phyloP scores from a whole-genome alignment of 2,113 vertebrate genomes.

The Neodon shergylaensis region DNA sequence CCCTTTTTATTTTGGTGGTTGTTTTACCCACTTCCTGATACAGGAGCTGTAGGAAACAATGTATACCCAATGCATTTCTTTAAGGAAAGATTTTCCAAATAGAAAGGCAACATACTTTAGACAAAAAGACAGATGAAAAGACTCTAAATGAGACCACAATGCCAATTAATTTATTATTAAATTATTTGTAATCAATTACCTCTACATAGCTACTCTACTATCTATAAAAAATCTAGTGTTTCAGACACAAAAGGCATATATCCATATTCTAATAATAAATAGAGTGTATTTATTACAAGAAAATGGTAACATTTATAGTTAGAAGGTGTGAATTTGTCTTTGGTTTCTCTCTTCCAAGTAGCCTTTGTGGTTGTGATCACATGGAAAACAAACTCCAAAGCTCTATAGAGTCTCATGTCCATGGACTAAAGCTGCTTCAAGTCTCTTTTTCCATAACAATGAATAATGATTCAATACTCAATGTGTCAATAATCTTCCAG shows the following conservation, averaged over 20 bases:
- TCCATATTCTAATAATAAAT: constrained; percentile 20
- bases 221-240: background rate
- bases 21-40: background rate
- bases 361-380: background rate
- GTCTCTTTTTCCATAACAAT: background rate
- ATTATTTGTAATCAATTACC: constrained; percentile 2
- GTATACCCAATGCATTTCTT: background rate
- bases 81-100: background rate
- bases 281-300: background rate
- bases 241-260: background rate
- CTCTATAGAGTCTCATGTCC: background rate
- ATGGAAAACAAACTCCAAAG: constrained; percentile 12
- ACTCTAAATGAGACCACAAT: background rate
- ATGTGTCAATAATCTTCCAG: constrained; percentile 32
- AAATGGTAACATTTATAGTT: constrained; percentile 31
- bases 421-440: background rate
- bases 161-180: constrained; percentile 5
- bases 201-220: background rate
- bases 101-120: background rate
- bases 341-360: background rate
- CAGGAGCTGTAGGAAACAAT: background rate
- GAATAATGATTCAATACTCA: constrained; percentile 35
- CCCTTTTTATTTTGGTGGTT: background rate
- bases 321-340: background rate
- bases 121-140: background rate